Evolutionary conservation across 2,113 vertebrate species (phyloP).

Genomic region (Pholis gunnellus): DNA sequence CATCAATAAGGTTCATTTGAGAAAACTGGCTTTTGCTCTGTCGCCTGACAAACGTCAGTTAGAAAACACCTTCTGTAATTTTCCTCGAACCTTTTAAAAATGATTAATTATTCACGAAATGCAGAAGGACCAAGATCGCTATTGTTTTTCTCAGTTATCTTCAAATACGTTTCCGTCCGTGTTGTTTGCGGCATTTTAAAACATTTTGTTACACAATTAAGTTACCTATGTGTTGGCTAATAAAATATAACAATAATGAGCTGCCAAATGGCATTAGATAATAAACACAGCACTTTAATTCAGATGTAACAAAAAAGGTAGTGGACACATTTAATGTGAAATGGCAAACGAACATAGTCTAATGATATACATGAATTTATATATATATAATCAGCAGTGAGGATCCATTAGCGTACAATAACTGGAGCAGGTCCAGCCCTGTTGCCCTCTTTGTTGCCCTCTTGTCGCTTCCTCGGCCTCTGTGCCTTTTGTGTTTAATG

Average conservation of each 20-base stretch:
- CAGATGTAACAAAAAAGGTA: background rate
- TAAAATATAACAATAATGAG: background rate
- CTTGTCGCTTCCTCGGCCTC: background rate
- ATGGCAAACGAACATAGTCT: background rate
- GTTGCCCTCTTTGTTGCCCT: conserved; percentile 15
- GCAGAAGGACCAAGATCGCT: background rate
- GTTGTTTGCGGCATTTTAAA: background rate
- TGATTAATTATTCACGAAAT: conserved; percentile 9
- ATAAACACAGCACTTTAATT: background rate
- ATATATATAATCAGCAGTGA: conserved; percentile 29
- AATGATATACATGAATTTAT: background rate
- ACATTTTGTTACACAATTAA: background rate
- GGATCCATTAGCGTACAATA: background rate
- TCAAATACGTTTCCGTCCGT: background rate
- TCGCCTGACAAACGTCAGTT: background rate
- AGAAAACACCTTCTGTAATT: background rate
- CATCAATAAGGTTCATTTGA: background rate
- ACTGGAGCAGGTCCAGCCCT: background rate
- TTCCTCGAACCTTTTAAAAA: background rate
- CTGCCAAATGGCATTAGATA: background rate
- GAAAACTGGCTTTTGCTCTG: background rate
- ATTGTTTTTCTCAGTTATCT: background rate
- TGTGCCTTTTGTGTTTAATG: conserved; percentile 49
- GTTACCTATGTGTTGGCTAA: background rate
- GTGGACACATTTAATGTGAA: background rate